phyloP scores from a whole-genome alignment of 2,888 invertebrate species.

The Orgyia antiqua region DNA sequence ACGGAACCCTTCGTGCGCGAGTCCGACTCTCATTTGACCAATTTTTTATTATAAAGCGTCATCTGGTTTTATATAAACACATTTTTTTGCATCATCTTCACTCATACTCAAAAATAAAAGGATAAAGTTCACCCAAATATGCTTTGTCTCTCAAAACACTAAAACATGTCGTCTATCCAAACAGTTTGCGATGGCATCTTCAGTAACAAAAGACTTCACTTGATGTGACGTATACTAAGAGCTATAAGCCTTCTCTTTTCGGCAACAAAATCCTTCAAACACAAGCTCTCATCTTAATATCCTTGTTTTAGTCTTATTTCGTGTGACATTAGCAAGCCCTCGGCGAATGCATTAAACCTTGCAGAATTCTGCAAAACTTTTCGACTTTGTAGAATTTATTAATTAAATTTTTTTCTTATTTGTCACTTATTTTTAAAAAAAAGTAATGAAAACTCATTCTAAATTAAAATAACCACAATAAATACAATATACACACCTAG shows the following conservation, averaged over 20 bases:
- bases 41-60: no score
- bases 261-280: conserved; percentile 61
- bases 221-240: conserved; percentile 43
- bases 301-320: conserved; percentile 72
- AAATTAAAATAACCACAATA: no score
- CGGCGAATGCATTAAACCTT: conserved; percentile 35
- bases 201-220: conserved; percentile 21
- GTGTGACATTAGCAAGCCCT: conserved; percentile 60
- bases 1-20: no score
- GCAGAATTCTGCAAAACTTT: conserved; percentile 26
- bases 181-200: conserved; percentile 19
- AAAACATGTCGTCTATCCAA: conserved; percentile 18
- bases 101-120: no score
- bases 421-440: no score
- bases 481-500: no score
- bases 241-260: conserved; percentile 58
- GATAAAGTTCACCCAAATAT: conserved; percentile 2
- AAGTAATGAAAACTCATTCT: no score
- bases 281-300: conserved; percentile 69
- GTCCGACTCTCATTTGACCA: no score
- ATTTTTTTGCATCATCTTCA: no score
- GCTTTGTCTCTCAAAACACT: conserved; percentile 12
- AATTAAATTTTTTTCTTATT: no score
- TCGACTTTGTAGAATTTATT: neutral
- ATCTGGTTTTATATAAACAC: no score